phyloP scores from a whole-genome alignment of 2,888 invertebrate species.

The Lissonota sp. region DNA sequence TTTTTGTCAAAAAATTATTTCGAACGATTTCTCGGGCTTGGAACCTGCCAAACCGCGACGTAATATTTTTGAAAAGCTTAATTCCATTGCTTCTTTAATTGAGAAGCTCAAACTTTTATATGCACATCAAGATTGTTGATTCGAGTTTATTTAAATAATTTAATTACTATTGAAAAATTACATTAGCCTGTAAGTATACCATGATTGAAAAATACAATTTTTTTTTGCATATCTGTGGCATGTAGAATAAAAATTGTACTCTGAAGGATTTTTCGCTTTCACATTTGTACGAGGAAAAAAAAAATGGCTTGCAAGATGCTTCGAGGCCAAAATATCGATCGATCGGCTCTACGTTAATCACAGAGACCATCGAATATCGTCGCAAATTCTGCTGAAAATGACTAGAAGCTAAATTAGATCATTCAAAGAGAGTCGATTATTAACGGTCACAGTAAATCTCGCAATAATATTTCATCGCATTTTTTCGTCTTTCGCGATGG shows the following conservation, averaged over 20 bases:
- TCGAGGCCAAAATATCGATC: neutral
- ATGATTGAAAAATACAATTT: constrained; percentile 23
- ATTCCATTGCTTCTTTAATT: neutral
- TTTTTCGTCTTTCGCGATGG: neutral
- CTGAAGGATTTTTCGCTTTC: constrained; percentile 39
- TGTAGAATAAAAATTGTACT: constrained; percentile 53
- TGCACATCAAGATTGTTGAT: constrained; percentile 50
- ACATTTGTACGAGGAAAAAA: neutral
- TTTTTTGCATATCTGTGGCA: constrained; percentile 4
- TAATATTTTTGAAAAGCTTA: neutral
- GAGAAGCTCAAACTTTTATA: constrained; percentile 26
- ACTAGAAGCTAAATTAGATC: constrained; percentile 59
- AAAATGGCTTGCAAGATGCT: constrained; percentile 28
- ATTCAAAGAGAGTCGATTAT: constrained; percentile 24
- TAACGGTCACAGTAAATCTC: neutral
- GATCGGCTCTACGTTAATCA: constrained; percentile 21
- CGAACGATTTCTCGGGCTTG: neutral
- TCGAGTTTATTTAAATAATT: constrained; percentile 24
- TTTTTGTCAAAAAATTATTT: constrained; percentile 12
- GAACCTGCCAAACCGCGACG: constrained; percentile 19
- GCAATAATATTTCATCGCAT: neutral
- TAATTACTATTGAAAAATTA: constrained; percentile 30
- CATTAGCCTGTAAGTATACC: constrained; percentile 23
- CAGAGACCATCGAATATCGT: constrained; percentile 16
- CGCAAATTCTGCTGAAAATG: constrained; percentile 42